Evolutionary conservation across 2,113 vertebrate genomes (phyloP), one percentile per base, ranked within the genome.

Genomic region (Mustelus asterias): DNA sequence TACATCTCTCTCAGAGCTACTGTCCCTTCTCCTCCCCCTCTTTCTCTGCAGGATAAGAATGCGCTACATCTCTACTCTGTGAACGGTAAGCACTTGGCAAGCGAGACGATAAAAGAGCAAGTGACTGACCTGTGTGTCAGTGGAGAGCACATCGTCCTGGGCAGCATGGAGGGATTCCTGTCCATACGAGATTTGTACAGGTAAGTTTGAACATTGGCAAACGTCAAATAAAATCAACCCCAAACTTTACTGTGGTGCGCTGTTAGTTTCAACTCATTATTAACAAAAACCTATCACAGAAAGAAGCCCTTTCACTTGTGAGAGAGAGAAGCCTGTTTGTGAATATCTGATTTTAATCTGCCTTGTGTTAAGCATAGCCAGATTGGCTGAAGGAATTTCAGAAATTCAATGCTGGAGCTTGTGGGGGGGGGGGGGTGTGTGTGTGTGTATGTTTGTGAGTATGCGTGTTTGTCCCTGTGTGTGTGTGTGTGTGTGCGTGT

Each of bases 171-270:
- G 96, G 99, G 99, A 67, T 98, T 98, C 97, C 97, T 99, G 41
- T 99, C 98, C 93, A 98, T 99, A 97, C 97, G 99, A 95, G 98
- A 99, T 96, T 98, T 99, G 69, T 98, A 99, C 98, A 99, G 99
- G 99, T 99, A 97, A 97, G 0, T 63, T 89, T 85, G 90, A 24
- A 80, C 69, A 78, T 89, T 65, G 16, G 16, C 7, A 93, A 93
- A 65, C 58, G n/a, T 60, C 16, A 6, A 63, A 20, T 22, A n/a
- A 22, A 63, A 92, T 92, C 58, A 92, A 37, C 63, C 54, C 26
- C 58, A 90, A 63, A 18, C 88, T 58, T 63, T 16, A 90, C 33
- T 90, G 60, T 33, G 13, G 13, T 16, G 16, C 2, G 14, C 63
- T n/a, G 11, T 26, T 89, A 54, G 16, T 63, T 0, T 7, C 18